Evolutionary conservation across 1,140 invertebrate species (phyloP).

Genomic region (Euwallacea fornicatus): DNA sequence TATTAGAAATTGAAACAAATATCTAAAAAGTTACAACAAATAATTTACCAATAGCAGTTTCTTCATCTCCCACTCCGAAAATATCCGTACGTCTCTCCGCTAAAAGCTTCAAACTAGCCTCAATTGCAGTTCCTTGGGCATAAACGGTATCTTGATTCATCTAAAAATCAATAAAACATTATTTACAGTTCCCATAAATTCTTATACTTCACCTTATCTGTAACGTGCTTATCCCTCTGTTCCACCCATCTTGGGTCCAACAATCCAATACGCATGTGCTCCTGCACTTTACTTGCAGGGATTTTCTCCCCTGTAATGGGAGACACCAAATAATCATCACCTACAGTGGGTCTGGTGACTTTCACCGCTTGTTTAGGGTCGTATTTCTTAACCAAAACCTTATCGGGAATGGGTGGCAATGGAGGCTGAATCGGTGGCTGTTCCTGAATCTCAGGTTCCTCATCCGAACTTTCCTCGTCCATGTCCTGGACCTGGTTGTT

Average conservation of each 20-base stretch:
- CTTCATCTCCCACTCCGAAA: slow-evolving; percentile 97
- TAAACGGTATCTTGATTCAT: slow-evolving; percentile 85
- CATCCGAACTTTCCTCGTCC: slow-evolving; percentile 85
- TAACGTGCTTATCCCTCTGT: slow-evolving; percentile 85
- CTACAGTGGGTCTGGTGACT: slow-evolving; percentile 59
- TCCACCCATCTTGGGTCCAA: slow-evolving; percentile 98
- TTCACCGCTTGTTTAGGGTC: slow-evolving; percentile 87
- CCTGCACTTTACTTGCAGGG: slow-evolving; percentile 93
- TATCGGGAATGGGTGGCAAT: slow-evolving; percentile 86
- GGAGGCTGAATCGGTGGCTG: slow-evolving; percentile 56
- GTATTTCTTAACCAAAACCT: slow-evolving; percentile 96
- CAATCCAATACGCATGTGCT: slow-evolving; percentile 96
- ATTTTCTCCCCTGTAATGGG: slow-evolving; percentile 98
- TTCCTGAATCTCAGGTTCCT: slow-evolving; percentile 61
- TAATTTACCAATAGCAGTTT: slow-evolving; percentile 88
- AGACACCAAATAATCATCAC: slow-evolving; percentile 94
- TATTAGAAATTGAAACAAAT: background rate
- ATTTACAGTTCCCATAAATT: background rate
- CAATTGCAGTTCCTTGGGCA: slow-evolving; percentile 88
- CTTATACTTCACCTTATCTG: slow-evolving; percentile 62
- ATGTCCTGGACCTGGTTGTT: slow-evolving; percentile 76
- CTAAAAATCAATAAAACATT: slow-evolving; percentile 26
- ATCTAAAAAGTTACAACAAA: background rate
- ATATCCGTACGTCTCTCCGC: slow-evolving; percentile 99
- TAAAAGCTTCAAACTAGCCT: slow-evolving; percentile 91